These are phyloP conservation scores for Mormyrops boulengeri DNA, from an alignment of 2,797 vertebrate species.

Conservation along the genomic window DNA sequence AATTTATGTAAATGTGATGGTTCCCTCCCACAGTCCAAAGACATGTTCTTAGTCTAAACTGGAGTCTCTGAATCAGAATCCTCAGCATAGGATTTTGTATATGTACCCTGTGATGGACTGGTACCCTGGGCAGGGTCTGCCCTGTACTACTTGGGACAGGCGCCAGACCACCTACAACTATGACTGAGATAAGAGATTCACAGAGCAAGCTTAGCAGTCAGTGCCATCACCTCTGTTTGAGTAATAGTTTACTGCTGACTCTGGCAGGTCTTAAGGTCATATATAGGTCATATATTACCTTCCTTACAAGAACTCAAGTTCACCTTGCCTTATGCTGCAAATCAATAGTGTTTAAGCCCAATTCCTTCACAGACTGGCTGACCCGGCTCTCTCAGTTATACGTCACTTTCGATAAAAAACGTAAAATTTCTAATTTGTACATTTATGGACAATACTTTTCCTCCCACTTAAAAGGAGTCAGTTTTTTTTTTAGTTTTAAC, in stretches of 20 bases:
- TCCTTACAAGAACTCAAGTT: background rate
- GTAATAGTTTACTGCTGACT: background rate
- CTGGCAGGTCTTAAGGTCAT: background rate
- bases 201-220: background rate
- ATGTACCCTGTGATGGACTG: background rate
- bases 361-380: background rate
- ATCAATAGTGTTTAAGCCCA: background rate
- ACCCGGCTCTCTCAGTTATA: background rate
- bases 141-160: background rate
- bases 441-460: background rate
- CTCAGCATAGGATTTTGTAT: background rate
- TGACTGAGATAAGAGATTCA: background rate
- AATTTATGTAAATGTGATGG: background rate
- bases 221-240: background rate
- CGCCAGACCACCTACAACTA: background rate
- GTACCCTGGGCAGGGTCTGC: background rate
- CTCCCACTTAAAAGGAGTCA: background rate
- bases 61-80: background rate
- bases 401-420: background rate
- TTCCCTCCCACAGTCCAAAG: background rate
- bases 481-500: background rate
- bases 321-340: background rate
- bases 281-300: background rate
- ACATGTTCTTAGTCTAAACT: background rate
- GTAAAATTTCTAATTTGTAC: background rate